Evolutionary conservation across 2,113 vertebrate species (phyloP).

Genomic region (Pelusios castaneus): DNA sequence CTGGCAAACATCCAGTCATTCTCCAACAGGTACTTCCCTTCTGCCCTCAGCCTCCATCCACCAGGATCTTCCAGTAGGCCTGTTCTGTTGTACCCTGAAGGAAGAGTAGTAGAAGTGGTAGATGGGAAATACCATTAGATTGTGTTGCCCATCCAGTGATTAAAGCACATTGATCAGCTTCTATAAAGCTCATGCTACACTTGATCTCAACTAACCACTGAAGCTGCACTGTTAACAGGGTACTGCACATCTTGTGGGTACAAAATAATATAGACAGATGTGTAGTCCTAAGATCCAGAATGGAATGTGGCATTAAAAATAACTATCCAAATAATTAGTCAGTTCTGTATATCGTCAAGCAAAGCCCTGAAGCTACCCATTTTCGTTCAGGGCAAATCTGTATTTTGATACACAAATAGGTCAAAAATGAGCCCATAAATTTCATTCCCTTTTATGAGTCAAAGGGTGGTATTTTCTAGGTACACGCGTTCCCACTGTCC

Average conservation of each 20-base stretch:
- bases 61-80: not conserved
- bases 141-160: not conserved
- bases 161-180: accelerated
- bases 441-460: not conserved
- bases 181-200: not conserved
- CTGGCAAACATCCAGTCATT: conserved; percentile 9
- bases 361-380: not conserved
- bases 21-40: conserved; percentile 53
- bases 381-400: not conserved
- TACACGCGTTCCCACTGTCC: not conserved
- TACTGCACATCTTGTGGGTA: not conserved
- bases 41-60: conserved; percentile 4
- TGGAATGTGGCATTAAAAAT: accelerated
- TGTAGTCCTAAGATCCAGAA: accelerated
- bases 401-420: not conserved
- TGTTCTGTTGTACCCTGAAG: not conserved
- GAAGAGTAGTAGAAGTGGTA: not conserved
- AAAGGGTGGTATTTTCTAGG: not conserved
- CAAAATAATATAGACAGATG: accelerated
- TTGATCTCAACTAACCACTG: accelerated
- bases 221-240: not conserved
- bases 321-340: not conserved
- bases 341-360: not conserved
- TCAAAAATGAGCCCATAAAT: accelerated
- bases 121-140: not conserved